These are phyloP conservation scores for Nannoperca australis DNA, from an alignment of 2,797 vertebrate genomes.

Conservation along the genomic window DNA sequence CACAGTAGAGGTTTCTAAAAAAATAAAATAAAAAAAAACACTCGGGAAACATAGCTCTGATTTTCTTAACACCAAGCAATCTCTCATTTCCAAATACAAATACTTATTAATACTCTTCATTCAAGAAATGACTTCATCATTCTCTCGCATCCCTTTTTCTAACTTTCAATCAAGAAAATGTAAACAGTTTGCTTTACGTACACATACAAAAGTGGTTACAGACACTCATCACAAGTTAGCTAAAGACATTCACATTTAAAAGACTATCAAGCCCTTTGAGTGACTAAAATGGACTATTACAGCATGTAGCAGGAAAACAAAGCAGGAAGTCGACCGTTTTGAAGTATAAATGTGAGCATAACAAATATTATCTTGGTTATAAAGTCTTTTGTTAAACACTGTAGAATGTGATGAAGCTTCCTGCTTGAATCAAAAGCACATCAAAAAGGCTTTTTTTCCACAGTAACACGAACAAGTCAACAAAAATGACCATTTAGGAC, in stretches of 20 bases:
- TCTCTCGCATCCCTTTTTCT: slow-evolving; percentile 21
- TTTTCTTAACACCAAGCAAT: slow-evolving; percentile 37
- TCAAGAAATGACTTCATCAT: slow-evolving; percentile 12
- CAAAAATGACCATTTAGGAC: slow-evolving; percentile 49
- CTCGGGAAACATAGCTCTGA: slow-evolving; percentile 34
- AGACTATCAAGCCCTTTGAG: slow-evolving; percentile 42
- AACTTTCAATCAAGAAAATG: slow-evolving; percentile 55
- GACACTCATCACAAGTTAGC: slow-evolving; percentile 58
- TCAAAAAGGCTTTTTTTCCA: slow-evolving; percentile 43
- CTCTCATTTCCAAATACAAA: slow-evolving; percentile 40
- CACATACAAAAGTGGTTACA: slow-evolving; percentile 74
- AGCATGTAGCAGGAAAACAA: slow-evolving; percentile 37
- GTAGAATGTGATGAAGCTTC: slow-evolving; percentile 22
- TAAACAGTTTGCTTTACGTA: slow-evolving; percentile 72
- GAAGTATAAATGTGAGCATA: slow-evolving; percentile 17
- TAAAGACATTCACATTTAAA: slow-evolving; percentile 74
- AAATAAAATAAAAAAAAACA: slow-evolving; percentile 18
- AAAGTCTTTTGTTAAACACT: slow-evolving; percentile 41
- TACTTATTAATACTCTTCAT: slow-evolving; percentile 34
- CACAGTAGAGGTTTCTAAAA: slow-evolving; percentile 43
- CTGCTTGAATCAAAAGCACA: slow-evolving; percentile 41
- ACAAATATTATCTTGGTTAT: slow-evolving; percentile 24
- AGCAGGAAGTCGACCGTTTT: slow-evolving; percentile 29
- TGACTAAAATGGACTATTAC: slow-evolving; percentile 27
- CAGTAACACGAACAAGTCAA: slow-evolving; percentile 48